Evolutionary conservation across 1,140 invertebrate species (phyloP).

Genomic region (Dreissena polymorpha): DNA sequence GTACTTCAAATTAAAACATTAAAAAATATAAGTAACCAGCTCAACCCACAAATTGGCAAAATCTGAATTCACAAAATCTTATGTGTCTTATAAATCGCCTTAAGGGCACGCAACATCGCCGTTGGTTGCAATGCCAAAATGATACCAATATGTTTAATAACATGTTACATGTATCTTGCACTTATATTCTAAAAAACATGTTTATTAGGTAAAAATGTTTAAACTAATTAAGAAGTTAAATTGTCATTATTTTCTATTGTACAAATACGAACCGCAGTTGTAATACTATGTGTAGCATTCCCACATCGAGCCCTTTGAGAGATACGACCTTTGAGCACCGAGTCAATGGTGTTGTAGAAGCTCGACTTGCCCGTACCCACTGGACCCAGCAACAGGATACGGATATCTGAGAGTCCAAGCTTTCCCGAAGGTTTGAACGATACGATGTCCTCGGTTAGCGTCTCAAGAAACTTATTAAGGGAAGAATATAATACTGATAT

Average conservation of each 20-base stretch:
- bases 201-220: neutral
- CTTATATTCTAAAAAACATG: neutral
- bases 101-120: neutral
- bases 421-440: neutral
- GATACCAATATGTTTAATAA: too few species aligned
- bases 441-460: too few species aligned
- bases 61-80: too few species aligned
- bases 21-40: neutral
- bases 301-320: slow-evolving; percentile 49
- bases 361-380: slow-evolving; percentile 59
- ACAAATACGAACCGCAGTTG: slow-evolving; percentile 49
- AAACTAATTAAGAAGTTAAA: too few species aligned
- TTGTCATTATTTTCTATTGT: neutral
- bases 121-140: too few species aligned
- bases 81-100: neutral
- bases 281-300: slow-evolving; percentile 47
- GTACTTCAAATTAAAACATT: neutral
- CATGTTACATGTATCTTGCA: neutral
- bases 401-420: slow-evolving; percentile 6
- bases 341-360: slow-evolving; percentile 58
- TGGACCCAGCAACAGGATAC: slow-evolving; percentile 49
- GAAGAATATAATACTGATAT: too few species aligned
- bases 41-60: neutral
- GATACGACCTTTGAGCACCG: slow-evolving; percentile 49
- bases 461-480: too few species aligned